Evolutionary conservation across 1,140 invertebrate genomes (phyloP), one percentile per base, ranked within the genome.

Genomic region (Cardiocondyla obscurior): DNA sequence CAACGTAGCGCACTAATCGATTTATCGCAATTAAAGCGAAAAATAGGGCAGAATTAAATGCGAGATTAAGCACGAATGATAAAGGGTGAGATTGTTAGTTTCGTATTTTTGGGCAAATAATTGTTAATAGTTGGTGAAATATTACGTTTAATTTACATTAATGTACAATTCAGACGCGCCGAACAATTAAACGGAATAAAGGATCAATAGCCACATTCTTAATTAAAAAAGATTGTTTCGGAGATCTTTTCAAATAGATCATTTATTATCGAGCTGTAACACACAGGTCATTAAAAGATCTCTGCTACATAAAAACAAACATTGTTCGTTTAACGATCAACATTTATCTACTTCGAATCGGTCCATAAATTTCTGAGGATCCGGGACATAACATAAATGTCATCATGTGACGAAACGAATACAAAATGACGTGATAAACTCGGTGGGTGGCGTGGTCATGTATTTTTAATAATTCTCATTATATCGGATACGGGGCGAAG

Each of bases 331-430:
- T 39, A 42, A 30, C 39, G 57, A 33, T 3, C n/a, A 76, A 64
- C 30, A 39, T 76, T 30, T 76, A 46, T 62, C 25, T 33, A 16
- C 3, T 44, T 60, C 25, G 16, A 8, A 5, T 64, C 57, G 72
- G 62, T 46, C 72, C 39, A 76, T 76, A 76, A 76, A 76, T 76
- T 76, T 49, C 28, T 49, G 57, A 28, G 49, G 42, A 76, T 76
- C 8, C 16, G 19, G 64, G 28, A 30, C 28, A 14, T n/a, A 49
- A 3, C 30, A 12, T 79, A 53, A 53, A 77, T 67, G 74, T 77
- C 58, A 25, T 77, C 33, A 39, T 39, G 3, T 33, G 46, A 42
- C 46, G 62, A 79, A 79, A 67, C 12, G 22, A 39, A 79, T 53
- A 33, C 36, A 55, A 28, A 28, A 67, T 44, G 28, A 49, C 25